phyloP scores from a whole-genome alignment of 2,888 invertebrate genomes.

The Ophion ellenae region DNA sequence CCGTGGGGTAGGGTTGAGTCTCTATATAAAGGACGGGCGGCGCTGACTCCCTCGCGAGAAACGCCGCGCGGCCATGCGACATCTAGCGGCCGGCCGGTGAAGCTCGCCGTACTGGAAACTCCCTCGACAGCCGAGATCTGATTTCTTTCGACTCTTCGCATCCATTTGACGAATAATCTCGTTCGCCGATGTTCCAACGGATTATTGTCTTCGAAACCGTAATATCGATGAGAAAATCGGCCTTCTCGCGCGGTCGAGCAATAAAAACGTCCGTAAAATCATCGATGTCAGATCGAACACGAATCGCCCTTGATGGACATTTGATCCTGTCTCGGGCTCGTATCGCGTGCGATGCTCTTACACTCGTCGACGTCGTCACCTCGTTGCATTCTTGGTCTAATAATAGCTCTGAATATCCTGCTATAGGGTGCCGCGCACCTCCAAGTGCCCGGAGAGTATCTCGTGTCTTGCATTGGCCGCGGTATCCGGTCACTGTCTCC shows the following conservation, averaged over 20 bases:
- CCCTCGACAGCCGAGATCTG: neutral
- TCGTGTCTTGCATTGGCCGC: constrained; percentile 31
- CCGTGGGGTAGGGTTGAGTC: neutral
- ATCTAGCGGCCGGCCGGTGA: neutral
- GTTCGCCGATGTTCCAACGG: too few relatives aligned
- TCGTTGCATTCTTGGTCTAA: constrained; percentile 30
- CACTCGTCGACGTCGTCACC: neutral
- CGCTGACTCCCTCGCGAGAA: neutral
- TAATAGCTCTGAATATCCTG: constrained; percentile 43
- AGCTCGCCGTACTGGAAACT: neutral
- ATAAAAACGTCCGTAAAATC: too few relatives aligned
- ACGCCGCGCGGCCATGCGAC: neutral
- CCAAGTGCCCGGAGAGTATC: constrained; percentile 25
- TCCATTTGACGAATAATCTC: too few relatives aligned
- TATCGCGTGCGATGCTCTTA: neutral
- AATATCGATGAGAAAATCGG: too few relatives aligned
- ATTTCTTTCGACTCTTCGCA: too few relatives aligned
- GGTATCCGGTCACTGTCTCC: constrained; percentile 60
- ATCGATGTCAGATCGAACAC: neutral
- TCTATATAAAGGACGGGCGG: neutral
- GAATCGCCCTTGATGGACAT: neutral
- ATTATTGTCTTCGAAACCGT: too few relatives aligned
- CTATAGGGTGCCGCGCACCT: neutral
- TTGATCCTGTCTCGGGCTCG: neutral
- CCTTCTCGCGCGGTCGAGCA: too few relatives aligned